A percentile compares a stretch with the other conserved stretches of the same genome.
phyloP scores from a whole-genome alignment of 2,888 invertebrate genomes.

The Drosophila anomalata region DNA sequence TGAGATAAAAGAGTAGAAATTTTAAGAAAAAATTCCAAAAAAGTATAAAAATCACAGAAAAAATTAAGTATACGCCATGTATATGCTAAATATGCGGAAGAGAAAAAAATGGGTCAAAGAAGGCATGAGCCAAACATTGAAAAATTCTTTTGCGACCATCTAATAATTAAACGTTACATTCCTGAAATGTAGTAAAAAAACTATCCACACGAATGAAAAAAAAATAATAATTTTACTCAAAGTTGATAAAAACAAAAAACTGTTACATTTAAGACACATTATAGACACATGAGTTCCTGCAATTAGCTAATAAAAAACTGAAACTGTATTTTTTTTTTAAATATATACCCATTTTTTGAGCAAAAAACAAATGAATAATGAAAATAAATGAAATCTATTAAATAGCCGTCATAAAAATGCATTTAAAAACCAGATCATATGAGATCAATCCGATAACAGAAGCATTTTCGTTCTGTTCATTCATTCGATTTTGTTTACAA shows the following conservation, averaged over 20 bases:
- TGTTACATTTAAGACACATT: not conserved
- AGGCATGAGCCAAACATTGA: too few relatives aligned
- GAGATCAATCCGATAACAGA: slow-evolving; percentile 23
- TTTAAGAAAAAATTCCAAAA: too few relatives aligned
- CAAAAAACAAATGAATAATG: not conserved
- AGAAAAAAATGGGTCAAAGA: not conserved
- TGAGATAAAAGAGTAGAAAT: too few relatives aligned
- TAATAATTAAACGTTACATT: too few relatives aligned
- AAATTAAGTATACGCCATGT: slow-evolving; percentile 31
- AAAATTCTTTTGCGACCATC: too few relatives aligned
- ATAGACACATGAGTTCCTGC: too few relatives aligned
- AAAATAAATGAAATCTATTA: slow-evolving; percentile 3
- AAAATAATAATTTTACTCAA: not conserved
- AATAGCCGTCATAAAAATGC: not conserved
- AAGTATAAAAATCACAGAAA: not conserved
- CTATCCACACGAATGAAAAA: too few relatives aligned
- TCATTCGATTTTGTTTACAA: slow-evolving; percentile 32
- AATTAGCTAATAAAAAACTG: too few relatives aligned
- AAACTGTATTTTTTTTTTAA: too few relatives aligned
- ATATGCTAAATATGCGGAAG: not conserved
- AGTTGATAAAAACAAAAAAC: not conserved
- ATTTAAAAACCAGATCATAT: slow-evolving; percentile 19
- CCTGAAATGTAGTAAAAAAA: too few relatives aligned
- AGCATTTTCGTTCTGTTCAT: slow-evolving; percentile 18
- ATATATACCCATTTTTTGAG: not conserved